Evolutionary conservation across 2,888 invertebrate genomes (phyloP), one percentile per base, ranked within the genome.

Genomic region (Ametastegia equiseti): DNA sequence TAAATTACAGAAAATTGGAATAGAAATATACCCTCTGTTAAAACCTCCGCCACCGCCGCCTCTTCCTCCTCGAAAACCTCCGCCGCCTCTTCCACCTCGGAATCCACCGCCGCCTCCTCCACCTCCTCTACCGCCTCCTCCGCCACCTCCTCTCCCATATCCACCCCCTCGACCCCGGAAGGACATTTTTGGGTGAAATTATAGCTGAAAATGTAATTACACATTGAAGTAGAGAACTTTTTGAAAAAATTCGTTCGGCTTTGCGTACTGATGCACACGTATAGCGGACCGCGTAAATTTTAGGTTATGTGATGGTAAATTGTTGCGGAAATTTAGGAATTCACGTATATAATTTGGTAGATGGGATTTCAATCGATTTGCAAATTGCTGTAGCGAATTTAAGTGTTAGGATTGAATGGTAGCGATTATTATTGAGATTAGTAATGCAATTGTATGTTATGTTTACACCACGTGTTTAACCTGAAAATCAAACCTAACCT

Each of bases 41-140:
- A 92, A 88, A 6, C 92, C 89, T 1, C 91, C 0, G 9, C 84
- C 82, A 3, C 87, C 90, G 9, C 91, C 91, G 0, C 85, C 82
- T 27, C 93, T 71, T 36, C 79, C 81, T 42, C 73, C 50, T 36
- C 42, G 30, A 19, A 73, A 69, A 71, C 54, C 60, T 30, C 69
- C 69, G 19, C 60, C 50, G 13, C 80, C 80, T 73, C 82, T 80
- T 23, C 86, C 85, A 33, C 86, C 84, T 0, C 84, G 81, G 47
- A 86, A 85, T 92, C 93, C 91, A 23, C 60, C 65, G 13, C 71
- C 45, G 4, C 65, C 50, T 27, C 80, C 71, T 73, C 71, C 45
- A 2, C 65, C 50, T 27, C 80, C 71, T 73, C 82, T 78, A 42
- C 89, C 87, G 23, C 88, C 88, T 5, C 89, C 88, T 45, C 90